Evolutionary conservation across 2,113 vertebrate genomes (phyloP), one percentile per base, ranked within the genome.

Genomic region (Chloebia gouldiae): DNA sequence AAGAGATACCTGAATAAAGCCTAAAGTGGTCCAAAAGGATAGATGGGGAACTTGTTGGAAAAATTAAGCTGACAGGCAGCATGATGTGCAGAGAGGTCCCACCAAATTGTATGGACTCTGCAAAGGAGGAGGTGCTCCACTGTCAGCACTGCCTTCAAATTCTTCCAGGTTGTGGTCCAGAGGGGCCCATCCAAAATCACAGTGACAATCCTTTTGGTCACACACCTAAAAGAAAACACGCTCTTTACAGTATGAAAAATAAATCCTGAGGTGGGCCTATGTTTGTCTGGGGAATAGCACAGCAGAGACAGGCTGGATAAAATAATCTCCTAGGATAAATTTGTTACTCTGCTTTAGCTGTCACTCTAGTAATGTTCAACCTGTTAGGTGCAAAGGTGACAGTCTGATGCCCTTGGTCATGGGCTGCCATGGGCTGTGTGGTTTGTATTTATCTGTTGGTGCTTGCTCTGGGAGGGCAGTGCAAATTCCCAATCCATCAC

Each of bases 191-290:
- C 81, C 28, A 8, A 82, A 91, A 77, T 88, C 5, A 0, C 95
- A 95, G 53, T 95, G 95, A 33, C 95, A 96, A 4, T 89, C 91
- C 21, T 96, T 94, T 40, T 61, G 94, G 87, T 96, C 94, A 53
- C 96, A 95, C n/a, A 96, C 66, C 37, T 88, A 11, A 24, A 78
- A 73, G 54, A 49, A 53, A 75, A 15, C 21, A 19, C 0, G 0
- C 1, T 0, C 24, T 69, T 65, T 42, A 51, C 0, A 3, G 23
- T n/a, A 15, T 28, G 50, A 50, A 80, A 81, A 70, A 54, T 10
- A 30, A 44, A 19, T 16, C 1, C 0, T 28, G 31, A n/a, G 16
- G 6, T 24, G 30, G 8, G 66, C 30, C 22, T 59, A 22, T 9
- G 10, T 73, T 78, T 3, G 2, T 30, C 35, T 27, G 10, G 5